Conservation (phyloP, 2,113 vertebrate species). For the Numida meleagris region DNA sequence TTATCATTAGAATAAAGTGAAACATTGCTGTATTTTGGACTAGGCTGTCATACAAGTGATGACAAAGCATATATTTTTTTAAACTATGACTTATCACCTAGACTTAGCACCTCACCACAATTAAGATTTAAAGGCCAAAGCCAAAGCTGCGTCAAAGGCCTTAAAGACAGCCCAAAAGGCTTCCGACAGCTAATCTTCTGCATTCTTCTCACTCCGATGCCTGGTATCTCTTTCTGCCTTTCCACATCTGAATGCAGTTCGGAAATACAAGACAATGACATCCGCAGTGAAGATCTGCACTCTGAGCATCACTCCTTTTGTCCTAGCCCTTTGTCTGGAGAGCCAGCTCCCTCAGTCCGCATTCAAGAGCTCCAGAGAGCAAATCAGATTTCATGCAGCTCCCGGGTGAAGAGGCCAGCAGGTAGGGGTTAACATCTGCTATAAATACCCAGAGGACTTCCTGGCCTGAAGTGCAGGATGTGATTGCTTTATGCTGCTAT, state of each 20-base stretch:
- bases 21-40: not conserved
- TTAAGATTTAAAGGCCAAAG: conserved; percentile 21
- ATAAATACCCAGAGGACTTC: conserved; percentile 12
- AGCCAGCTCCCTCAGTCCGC: not conserved
- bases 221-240: not conserved
- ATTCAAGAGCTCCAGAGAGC: not conserved
- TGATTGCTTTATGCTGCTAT: not conserved
- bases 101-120: not conserved
- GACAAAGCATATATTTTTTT: not conserved
- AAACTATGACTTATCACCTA: not conserved
- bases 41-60: not conserved
- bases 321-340: not conserved
- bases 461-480: not conserved
- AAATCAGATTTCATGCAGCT: not conserved
- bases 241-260: not conserved
- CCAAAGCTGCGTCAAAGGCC: not conserved
- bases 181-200: not conserved
- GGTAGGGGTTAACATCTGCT: conserved; percentile 42
- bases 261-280: not conserved
- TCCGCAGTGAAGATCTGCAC: not conserved
- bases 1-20: not conserved
- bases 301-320: not conserved
- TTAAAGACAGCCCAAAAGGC: not conserved
- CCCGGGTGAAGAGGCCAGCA: not conserved
- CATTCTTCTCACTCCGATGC: not conserved